Conservation (phyloP, 1,140 invertebrate species). For the Brachionus manjavacas region DNA sequence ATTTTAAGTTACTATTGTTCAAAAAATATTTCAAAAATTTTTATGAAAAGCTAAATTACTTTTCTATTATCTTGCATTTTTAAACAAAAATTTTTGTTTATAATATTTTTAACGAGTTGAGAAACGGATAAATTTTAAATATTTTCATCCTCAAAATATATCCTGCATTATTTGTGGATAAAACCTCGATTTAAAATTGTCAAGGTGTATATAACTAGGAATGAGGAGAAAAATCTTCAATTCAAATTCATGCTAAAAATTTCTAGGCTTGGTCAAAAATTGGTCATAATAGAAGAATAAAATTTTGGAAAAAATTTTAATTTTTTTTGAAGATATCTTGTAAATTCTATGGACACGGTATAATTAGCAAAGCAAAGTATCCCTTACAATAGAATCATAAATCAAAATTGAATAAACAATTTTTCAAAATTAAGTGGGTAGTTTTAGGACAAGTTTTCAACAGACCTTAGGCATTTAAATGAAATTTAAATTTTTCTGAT, state of each 20-base stretch:
- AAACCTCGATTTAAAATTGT: neutral
- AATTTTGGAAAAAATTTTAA: neutral
- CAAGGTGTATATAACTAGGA: neutral
- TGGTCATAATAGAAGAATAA: too few species aligned
- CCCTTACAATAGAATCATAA: neutral
- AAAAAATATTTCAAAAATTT: neutral
- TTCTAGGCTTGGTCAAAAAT: neutral
- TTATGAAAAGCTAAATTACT: neutral
- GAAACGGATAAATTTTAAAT: neutral
- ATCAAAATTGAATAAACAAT: neutral
- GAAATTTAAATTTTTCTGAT: neutral
- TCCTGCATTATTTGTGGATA: neutral
- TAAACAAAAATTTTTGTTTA: neutral
- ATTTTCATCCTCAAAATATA: neutral
- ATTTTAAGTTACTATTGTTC: neutral
- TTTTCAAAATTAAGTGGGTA: neutral
- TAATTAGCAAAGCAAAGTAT: neutral
- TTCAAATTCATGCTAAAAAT: neutral
- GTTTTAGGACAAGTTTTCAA: neutral
- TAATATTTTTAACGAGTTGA: neutral
- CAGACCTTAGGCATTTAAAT: neutral
- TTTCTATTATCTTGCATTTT: neutral
- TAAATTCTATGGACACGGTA: neutral
- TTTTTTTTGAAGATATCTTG: neutral
- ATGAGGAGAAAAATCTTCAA: neutral